Base-by-base conservation (phyloP, 2,797 vertebrate species). In the Meda fulgida region DNA sequence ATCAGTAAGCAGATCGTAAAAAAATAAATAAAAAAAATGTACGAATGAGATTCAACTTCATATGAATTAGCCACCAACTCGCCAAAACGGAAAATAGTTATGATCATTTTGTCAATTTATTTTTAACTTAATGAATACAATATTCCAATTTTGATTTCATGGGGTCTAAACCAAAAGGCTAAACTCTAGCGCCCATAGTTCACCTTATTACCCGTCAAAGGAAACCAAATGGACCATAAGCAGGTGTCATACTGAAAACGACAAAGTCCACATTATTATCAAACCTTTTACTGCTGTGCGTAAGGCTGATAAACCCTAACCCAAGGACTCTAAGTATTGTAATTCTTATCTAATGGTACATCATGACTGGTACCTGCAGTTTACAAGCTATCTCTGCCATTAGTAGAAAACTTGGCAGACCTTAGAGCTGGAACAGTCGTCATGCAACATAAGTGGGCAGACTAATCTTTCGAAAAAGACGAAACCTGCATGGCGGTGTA, bases 181-280 rank as follows among this genome's bases (percentile, higher is more conserved):
- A 67, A 53, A 43, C 29, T 21, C 60, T 26, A 53, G 29, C 21
- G 43, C 16, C 16, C 6, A 23, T 23, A 73, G n/a, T 34, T 29
- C 10, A 67, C n/a, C 13, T 38, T 46, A 60, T 34, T 73, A 51
- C 43, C 63, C 23, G 23, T 67, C 77, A 84, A 36, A 79, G 19
- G 72, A 36, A 26, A 21, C n/a, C 9, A 81, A 86, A 34, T 55
- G 34, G 51, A 72, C 36, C 26, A 53, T 66, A 29, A 69, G 63
- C 34, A 34, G 83, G 66, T 48, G 16, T 3, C 34, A 75, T 73
- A 85, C 38, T 60, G 72, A 88, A 83, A 70, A 86, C 60, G 8
- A 84, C 84, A 87, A 87, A 89, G 84, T 90, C 86, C 80, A 89
- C 72, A 67, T 69, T 77, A 82, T 91, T 83, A 89, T 89, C 88